Evolutionary conservation across 2,113 vertebrate species (phyloP).

Genomic region (Chloebia gouldiae): DNA sequence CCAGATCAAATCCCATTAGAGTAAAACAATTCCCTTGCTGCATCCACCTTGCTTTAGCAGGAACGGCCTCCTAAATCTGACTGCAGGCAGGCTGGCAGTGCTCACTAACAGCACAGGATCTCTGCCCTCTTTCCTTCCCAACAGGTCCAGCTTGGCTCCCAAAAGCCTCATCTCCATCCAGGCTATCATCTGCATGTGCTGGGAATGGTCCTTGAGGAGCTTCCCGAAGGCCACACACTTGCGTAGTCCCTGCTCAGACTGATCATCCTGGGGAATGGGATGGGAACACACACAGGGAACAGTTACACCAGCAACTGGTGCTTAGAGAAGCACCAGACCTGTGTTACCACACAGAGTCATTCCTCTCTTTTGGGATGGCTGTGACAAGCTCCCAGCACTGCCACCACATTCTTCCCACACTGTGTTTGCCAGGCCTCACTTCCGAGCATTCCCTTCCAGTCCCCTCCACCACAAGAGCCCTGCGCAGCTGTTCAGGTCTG

Average conservation of each 20-base stretch:
- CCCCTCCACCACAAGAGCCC: background rate
- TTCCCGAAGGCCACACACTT: constrained; percentile 81
- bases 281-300: background rate
- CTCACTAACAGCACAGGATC: background rate
- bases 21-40: background rate
- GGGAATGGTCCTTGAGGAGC: constrained; percentile 81
- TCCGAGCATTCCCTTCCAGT: background rate
- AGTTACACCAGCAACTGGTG: background rate
- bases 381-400: too few relatives aligned
- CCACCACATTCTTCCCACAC: too few relatives aligned
- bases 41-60: background rate
- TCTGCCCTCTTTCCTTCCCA: background rate
- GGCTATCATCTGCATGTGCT: constrained; percentile 82
- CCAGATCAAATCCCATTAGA: background rate
- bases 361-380: too few relatives aligned
- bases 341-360: too few relatives aligned
- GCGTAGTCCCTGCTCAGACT: constrained; percentile 80
- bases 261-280: constrained; percentile 74
- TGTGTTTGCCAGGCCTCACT: too few relatives aligned
- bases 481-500: background rate
- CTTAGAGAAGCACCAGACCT: too few relatives aligned
- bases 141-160: background rate
- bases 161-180: constrained; percentile 79
- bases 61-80: background rate
- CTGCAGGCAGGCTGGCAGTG: background rate